These are phyloP conservation scores for Onychorhynchus coronatus DNA, from an alignment of 2,113 vertebrate genomes.

Conservation along the genomic window DNA sequence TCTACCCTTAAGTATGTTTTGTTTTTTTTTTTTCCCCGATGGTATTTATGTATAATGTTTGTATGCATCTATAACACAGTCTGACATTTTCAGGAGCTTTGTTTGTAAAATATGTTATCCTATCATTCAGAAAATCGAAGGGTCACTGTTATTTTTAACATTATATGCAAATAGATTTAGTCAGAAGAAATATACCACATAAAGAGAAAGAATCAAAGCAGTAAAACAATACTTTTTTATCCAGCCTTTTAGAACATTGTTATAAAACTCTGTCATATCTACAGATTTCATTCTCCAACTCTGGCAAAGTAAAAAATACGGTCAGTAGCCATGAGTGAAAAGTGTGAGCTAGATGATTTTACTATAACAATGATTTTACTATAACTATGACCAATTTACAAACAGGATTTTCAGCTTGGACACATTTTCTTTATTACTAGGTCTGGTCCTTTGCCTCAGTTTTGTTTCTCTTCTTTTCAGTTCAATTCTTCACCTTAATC, in stretches of 20 bases:
- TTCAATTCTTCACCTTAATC: background rate
- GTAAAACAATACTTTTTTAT: background rate
- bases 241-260: background rate
- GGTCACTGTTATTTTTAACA: background rate
- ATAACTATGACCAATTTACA: background rate
- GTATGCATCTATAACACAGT: background rate
- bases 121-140: background rate
- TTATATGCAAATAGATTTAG: background rate
- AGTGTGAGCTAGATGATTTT: background rate
- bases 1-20: background rate
- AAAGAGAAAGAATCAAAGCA: background rate
- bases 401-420: background rate
- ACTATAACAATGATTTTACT: background rate
- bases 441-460: background rate
- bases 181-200: background rate
- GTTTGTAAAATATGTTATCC: background rate
- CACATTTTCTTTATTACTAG: background rate
- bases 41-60: background rate
- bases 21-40: rapidly evolving
- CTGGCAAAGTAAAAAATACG: background rate
- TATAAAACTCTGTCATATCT: background rate
- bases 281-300: background rate
- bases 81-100: background rate
- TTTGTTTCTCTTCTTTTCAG: background rate
- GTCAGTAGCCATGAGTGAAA: background rate